phyloP scores from a whole-genome alignment of 2,888 invertebrate genomes.

The Pecten maximus region DNA sequence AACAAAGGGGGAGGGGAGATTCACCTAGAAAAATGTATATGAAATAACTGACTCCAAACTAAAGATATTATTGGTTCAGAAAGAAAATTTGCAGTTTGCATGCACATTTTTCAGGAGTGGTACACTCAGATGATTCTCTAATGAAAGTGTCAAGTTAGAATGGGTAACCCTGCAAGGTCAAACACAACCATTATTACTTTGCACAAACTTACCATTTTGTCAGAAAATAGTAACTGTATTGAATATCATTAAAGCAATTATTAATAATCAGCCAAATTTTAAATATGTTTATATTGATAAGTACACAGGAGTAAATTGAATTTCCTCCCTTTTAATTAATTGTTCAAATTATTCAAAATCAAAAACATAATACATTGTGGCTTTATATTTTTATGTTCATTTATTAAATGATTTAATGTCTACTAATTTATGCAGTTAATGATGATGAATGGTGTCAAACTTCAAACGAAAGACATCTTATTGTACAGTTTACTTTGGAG shows the following conservation, averaged over 20 bases:
- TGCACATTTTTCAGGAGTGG: not conserved
- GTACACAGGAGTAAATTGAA: no score
- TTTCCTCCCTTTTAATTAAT: no score
- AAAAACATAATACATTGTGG: not conserved
- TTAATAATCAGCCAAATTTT: no score
- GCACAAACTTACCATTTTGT: conserved; percentile 27
- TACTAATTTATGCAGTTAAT: not conserved
- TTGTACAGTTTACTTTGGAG: not conserved
- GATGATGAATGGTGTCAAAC: not conserved
- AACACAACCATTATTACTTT: not conserved
- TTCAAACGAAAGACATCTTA: not conserved
- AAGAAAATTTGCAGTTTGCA: not conserved
- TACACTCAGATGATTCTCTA: not conserved
- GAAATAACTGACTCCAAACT: not conserved
- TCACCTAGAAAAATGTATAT: not conserved
- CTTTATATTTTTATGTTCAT: not conserved
- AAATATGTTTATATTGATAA: no score
- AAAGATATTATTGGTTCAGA: not conserved
- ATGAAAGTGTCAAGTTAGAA: not conserved
- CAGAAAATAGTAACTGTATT: conserved; percentile 12
- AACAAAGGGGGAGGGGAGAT: not conserved
- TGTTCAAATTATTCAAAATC: not conserved
- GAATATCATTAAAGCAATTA: not conserved
- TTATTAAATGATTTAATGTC: not conserved
- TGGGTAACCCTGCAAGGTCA: not conserved